Percentiles rank a stretch among this genome's conserved stretches.
Conservation (phyloP, 2,888 invertebrate species). For the Apamea crenata region DNA sequence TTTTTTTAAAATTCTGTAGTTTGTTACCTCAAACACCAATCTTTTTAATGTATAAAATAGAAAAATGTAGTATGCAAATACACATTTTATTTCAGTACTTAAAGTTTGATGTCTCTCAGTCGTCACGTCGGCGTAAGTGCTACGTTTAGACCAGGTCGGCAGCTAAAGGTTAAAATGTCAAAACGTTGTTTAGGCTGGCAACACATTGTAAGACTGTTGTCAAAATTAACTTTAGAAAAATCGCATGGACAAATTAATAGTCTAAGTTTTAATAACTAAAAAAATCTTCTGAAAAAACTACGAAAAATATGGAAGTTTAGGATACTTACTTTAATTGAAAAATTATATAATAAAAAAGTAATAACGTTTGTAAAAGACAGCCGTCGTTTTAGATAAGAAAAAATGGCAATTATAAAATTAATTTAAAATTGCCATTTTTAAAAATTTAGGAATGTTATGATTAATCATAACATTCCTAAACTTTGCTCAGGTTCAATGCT, state of each 20-base stretch:
- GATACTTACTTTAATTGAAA: background rate
- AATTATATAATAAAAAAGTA: background rate
- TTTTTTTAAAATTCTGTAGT: too few relatives aligned
- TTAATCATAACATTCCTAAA: background rate
- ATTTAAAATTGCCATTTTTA: too few relatives aligned
- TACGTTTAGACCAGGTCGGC: too few relatives aligned
- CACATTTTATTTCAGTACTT: too few relatives aligned
- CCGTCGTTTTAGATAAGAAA: background rate
- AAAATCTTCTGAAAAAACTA: background rate
- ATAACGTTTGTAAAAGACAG: background rate
- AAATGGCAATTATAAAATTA: background rate
- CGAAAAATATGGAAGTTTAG: background rate
- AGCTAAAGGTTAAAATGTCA: too few relatives aligned
- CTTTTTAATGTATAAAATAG: too few relatives aligned
- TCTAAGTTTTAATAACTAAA: background rate
- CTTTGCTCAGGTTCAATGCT: background rate
- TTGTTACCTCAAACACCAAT: too few relatives aligned
- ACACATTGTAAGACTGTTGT: background rate
- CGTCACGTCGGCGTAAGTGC: too few relatives aligned
- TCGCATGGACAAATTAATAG: background rate
- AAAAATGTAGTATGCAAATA: too few relatives aligned
- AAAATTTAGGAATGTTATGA: too few relatives aligned
- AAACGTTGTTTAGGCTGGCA: constrained; percentile 51
- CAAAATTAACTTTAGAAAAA: background rate
- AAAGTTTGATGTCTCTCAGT: too few relatives aligned